phyloP scores from a whole-genome alignment of 2,888 invertebrate species.

The Cantharis nigra region DNA sequence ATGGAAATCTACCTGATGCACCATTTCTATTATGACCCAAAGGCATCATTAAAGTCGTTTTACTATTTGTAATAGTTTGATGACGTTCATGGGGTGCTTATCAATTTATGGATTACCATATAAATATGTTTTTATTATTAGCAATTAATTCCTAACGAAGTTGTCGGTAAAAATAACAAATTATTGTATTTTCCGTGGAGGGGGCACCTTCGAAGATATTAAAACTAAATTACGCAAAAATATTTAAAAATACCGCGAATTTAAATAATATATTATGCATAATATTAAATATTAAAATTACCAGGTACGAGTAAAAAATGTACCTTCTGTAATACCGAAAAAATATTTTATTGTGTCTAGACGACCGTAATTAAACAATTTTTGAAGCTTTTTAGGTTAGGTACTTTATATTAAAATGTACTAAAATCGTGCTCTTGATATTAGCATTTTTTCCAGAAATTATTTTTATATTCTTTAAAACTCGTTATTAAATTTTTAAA shows the following conservation, averaged over 20 bases:
- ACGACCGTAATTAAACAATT: constrained; percentile 36
- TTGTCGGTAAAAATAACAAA: constrained; percentile 1
- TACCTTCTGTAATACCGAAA: constrained; percentile 38
- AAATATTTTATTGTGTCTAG: constrained; percentile 42
- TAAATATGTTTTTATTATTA: constrained; percentile 4
- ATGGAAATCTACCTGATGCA: constrained; percentile 30
- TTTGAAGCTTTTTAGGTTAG: constrained; percentile 10
- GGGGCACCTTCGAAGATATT: background rate
- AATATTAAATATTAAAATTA: constrained; percentile 24
- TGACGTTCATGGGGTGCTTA: constrained; percentile 11
- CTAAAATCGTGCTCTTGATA: background rate
- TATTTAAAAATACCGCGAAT: background rate
- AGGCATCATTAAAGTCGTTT: constrained; percentile 29
- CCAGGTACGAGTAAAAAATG: constrained; percentile 23
- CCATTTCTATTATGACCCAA: constrained; percentile 19
- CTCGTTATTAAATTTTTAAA: background rate
- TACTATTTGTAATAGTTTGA: constrained; percentile 31
- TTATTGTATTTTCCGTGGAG: background rate
- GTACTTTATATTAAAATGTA: constrained; percentile 20
- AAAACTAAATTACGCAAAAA: background rate
- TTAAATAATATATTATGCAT: background rate
- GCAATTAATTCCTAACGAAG: constrained; percentile 10
- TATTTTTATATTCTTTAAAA: background rate
- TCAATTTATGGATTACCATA: constrained; percentile 23
- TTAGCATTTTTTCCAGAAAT: background rate